Conservation (phyloP, 1,140 invertebrate species). For the Drosophila sechellia region DNA sequence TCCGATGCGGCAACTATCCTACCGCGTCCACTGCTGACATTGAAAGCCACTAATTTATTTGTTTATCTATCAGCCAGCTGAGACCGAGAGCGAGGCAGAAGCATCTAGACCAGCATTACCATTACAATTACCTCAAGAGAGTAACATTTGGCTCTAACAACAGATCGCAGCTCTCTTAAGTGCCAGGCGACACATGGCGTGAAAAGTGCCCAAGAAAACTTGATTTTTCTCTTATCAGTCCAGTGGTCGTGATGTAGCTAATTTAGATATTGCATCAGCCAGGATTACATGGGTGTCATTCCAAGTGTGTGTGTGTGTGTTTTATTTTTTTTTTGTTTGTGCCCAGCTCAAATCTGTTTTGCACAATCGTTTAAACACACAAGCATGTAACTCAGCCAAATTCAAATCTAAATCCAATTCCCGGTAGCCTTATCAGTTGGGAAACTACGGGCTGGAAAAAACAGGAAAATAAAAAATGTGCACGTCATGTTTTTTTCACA, state of each 20-base stretch:
- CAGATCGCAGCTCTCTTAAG: conserved; percentile 24
- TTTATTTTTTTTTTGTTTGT: not conserved
- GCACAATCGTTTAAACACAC: conserved; percentile 34
- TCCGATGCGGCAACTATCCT: conserved; percentile 2
- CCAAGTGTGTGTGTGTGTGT: not conserved
- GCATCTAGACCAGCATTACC: not conserved
- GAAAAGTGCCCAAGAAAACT: conserved; percentile 5
- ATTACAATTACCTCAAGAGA: conserved; percentile 6
- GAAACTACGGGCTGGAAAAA: conserved; percentile 41
- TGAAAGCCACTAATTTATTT: conserved; percentile 50
- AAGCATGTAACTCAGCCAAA: not conserved
- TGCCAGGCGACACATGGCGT: conserved; percentile 14
- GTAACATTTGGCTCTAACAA: conserved; percentile 21
- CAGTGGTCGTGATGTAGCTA: conserved; percentile 15
- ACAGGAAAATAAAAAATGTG: conserved; percentile 44
- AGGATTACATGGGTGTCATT: conserved; percentile 30
- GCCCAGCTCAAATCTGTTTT: conserved; percentile 21
- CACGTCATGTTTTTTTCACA: conserved; percentile 36
- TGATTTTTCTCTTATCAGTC: conserved; percentile 19
- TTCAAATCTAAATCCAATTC: not conserved
- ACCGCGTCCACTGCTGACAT: conserved; percentile 41
- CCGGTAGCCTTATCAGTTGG: conserved; percentile 21
- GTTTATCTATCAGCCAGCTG: conserved; percentile 46
- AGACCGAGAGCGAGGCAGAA: not conserved
- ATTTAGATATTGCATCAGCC: conserved; percentile 49